phyloP scores from a whole-genome alignment of 2,797 vertebrate genomes.

The Vespertilio murinus region DNA sequence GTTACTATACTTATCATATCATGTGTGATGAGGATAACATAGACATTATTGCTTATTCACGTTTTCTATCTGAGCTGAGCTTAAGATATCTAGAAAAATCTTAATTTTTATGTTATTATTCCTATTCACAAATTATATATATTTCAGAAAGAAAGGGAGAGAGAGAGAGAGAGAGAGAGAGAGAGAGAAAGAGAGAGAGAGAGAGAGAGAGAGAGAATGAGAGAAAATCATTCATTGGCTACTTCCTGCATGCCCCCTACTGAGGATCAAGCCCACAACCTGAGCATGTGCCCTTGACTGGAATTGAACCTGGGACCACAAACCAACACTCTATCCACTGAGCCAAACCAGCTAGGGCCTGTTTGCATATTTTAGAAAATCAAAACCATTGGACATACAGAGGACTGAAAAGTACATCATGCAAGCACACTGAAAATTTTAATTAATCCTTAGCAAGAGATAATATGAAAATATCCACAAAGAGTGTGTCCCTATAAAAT shows the following conservation, averaged over 20 bases:
- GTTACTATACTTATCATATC: not conserved
- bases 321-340: too few relatives aligned
- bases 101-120: not conserved
- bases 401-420: not conserved
- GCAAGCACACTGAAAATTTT: not conserved
- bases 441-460: not conserved
- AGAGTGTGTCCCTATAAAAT: not conserved
- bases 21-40: not conserved
- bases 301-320: too few relatives aligned
- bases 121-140: not conserved
- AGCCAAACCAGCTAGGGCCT: not conserved
- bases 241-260: too few relatives aligned
- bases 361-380: constrained; percentile 30
- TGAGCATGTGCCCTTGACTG: too few relatives aligned
- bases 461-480: not conserved
- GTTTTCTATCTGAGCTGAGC: not conserved
- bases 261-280: too few relatives aligned
- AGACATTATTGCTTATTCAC: not conserved
- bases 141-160: too few relatives aligned
- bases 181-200: too few relatives aligned
- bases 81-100: not conserved
- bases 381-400: not conserved
- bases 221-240: too few relatives aligned
- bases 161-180: too few relatives aligned
- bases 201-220: too few relatives aligned